A percentile compares a stretch with the other conserved stretches of the same genome.
These are phyloP conservation scores for Euclidia mi DNA, from an alignment of 2,888 invertebrate genomes.

Conservation along the genomic window DNA sequence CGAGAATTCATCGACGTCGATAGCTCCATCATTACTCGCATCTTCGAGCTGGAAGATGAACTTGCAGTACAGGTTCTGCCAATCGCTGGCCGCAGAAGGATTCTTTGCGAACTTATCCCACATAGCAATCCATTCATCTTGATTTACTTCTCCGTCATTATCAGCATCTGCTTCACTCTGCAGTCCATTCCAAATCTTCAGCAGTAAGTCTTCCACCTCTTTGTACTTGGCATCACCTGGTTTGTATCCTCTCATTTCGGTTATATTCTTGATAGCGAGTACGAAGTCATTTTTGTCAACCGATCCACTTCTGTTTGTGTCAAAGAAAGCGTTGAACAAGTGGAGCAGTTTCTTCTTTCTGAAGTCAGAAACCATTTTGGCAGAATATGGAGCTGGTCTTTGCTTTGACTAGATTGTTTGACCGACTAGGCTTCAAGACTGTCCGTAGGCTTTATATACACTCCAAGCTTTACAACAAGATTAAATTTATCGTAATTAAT, in stretches of 20 bases:
- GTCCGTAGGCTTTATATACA: constrained; percentile 52
- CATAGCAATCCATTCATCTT: constrained; percentile 96
- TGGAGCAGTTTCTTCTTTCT: constrained; percentile 96
- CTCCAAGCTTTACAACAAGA: constrained; percentile 24
- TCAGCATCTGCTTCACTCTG: constrained; percentile 95
- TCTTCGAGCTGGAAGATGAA: constrained; percentile 97
- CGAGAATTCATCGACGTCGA: constrained; percentile 95
- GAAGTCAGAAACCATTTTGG: constrained; percentile 94
- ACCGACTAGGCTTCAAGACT: constrained; percentile 22
- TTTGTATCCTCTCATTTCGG: constrained; percentile 94
- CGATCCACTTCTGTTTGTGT: constrained; percentile 96
- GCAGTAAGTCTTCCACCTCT: constrained; percentile 93
- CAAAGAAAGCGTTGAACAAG: constrained; percentile 96
- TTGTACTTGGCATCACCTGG: constrained; percentile 93
- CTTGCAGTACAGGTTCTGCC: constrained; percentile 96
- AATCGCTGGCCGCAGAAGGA: constrained; percentile 93
- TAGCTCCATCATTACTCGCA: constrained; percentile 93
- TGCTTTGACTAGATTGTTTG: background rate
- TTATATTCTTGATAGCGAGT: constrained; percentile 95
- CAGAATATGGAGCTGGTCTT: background rate
- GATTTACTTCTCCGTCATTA: constrained; percentile 95
- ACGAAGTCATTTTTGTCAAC: constrained; percentile 97
- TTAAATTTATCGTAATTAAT: constrained; percentile 42
- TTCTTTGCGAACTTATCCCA: constrained; percentile 95
- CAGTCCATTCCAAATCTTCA: constrained; percentile 96